Conservation (phyloP, 2,797 vertebrate species). For the Fistularia tabacaria region DNA sequence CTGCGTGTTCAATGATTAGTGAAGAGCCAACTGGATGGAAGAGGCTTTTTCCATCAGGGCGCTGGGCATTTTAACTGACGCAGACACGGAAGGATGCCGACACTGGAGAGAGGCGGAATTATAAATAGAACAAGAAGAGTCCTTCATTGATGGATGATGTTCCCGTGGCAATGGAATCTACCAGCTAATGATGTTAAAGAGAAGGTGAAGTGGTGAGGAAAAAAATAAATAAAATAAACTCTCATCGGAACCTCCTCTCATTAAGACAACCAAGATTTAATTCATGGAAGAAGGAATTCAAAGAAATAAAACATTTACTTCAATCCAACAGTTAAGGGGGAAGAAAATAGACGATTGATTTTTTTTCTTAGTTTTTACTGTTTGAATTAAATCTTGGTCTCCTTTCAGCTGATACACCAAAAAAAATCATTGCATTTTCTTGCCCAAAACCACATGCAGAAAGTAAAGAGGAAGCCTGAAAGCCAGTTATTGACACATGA, state of each 20-base stretch:
- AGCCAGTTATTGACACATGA: slow-evolving; percentile 22
- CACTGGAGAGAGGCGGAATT: too few relatives aligned
- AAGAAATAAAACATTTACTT: too few relatives aligned
- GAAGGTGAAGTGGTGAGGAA: slow-evolving; percentile 8
- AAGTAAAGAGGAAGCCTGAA: slow-evolving; percentile 33
- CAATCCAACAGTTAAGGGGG: too few relatives aligned
- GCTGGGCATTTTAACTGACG: too few relatives aligned
- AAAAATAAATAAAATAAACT: slow-evolving; percentile 4
- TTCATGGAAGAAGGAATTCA: background rate
- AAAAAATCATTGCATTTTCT: slow-evolving; percentile 7
- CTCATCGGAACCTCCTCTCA: slow-evolving; percentile 4
- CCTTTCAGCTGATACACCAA: slow-evolving; percentile 27
- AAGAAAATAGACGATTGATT: too few relatives aligned
- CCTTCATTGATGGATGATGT: slow-evolving; percentile 7
- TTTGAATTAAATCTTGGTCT: slow-evolving; percentile 50
- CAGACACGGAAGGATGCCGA: too few relatives aligned
- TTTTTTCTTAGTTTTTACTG: background rate
- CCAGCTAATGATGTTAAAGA: slow-evolving; percentile 4
- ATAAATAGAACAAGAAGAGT: slow-evolving; percentile 6
- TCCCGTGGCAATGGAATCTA: slow-evolving; percentile 6
- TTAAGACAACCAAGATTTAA: slow-evolving; percentile 60
- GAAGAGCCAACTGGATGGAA: slow-evolving; percentile 20
- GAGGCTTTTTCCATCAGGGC: slow-evolving; percentile 38
- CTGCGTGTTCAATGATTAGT: slow-evolving; percentile 29
- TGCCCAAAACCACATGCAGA: slow-evolving; percentile 74